Evolutionary conservation across 2,113 vertebrate species (phyloP).

Genomic region (Aspidoscelis tigris): DNA sequence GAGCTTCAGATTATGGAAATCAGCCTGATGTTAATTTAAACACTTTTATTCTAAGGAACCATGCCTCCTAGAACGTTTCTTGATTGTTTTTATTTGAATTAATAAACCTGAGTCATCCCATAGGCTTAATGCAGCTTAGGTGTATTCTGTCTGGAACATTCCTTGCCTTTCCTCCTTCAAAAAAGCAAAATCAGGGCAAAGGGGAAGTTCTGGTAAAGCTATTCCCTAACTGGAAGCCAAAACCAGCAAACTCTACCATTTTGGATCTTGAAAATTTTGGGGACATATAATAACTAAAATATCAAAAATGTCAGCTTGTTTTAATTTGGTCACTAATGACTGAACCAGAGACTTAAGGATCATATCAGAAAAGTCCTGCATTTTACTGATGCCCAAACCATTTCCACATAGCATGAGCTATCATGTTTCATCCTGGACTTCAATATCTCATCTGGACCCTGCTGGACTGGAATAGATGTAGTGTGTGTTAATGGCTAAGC

Average conservation of each 20-base stretch:
- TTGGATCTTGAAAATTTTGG: not conserved
- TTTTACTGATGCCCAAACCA: too few relatives aligned
- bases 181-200: not conserved
- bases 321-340: too few relatives aligned
- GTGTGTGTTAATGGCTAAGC: too few relatives aligned
- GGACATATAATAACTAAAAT: not conserved
- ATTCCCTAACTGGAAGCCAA: not conserved
- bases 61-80: not conserved
- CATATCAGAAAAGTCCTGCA: too few relatives aligned
- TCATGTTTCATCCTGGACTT: too few relatives aligned
- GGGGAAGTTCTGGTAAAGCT: not conserved
- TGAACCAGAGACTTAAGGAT: too few relatives aligned
- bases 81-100: constrained; percentile 29
- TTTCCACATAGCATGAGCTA: too few relatives aligned
- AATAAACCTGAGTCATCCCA: constrained; percentile 9
- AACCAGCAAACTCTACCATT: not conserved
- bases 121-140: not conserved
- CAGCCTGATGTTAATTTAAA: not conserved
- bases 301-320: not conserved
- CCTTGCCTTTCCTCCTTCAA: not conserved
- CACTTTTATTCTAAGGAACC: constrained; percentile 13
- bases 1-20: constrained; percentile 18
- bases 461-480: too few relatives aligned
- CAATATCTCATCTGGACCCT: too few relatives aligned
- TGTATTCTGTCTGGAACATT: not conserved